Conservation (phyloP, 2,113 vertebrate genomes). For the Alethe diademata region DNA sequence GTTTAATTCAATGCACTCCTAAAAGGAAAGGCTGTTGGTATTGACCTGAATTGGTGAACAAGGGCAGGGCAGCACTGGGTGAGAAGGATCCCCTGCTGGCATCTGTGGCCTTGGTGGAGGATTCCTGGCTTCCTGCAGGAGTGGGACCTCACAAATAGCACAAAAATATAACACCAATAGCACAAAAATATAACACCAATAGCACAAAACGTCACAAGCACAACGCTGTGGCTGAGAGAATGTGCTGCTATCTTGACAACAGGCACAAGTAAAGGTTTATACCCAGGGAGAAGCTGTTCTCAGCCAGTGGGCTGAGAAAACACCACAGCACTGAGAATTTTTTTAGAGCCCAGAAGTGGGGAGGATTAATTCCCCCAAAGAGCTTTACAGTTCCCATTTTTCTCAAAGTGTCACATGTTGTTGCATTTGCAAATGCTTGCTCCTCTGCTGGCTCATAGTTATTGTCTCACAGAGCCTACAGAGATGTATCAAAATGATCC, state of each 20-base stretch:
- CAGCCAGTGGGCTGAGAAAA: background rate
- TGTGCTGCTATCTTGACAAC: background rate
- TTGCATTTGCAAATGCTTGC: background rate
- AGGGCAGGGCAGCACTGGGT: background rate
- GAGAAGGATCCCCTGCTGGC: background rate
- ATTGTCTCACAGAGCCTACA: background rate
- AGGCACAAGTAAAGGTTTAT: background rate
- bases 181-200: no score
- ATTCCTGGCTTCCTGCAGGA: background rate
- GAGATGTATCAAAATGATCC: background rate
- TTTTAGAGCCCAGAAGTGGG: background rate
- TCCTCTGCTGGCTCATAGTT: background rate
- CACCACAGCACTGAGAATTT: background rate
- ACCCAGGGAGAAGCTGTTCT: background rate
- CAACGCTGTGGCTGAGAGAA: background rate
- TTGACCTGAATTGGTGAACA: background rate
- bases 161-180: no score
- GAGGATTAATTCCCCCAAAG: background rate
- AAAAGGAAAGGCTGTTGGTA: background rate
- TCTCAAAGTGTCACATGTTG: background rate
- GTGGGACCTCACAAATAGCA: background rate
- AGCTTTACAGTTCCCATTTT: background rate
- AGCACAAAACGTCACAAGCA: fast-evolving
- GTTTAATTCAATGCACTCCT: background rate
- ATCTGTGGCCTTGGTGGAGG: background rate